These are phyloP conservation scores for Tenrec ecaudatus DNA, from an alignment of 2,113 vertebrate species.

Conservation along the genomic window DNA sequence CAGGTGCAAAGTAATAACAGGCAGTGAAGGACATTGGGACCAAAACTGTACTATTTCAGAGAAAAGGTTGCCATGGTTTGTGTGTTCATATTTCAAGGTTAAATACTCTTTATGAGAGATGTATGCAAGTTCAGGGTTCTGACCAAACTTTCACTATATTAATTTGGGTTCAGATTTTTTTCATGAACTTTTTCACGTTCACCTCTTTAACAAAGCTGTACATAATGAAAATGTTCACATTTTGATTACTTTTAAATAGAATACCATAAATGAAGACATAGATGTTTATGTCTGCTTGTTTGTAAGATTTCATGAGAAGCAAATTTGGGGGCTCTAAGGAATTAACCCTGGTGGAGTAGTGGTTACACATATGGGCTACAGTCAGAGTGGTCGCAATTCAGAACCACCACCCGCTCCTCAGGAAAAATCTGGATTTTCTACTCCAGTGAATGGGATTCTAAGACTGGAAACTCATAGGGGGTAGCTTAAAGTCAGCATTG, in stretches of 20 bases:
- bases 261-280: background rate
- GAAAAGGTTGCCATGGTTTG: background rate
- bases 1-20: background rate
- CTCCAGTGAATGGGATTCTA: too few relatives aligned
- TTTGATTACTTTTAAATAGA: background rate
- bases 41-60: background rate
- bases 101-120: conserved; percentile 33
- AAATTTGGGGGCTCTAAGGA: background rate
- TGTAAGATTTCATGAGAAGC: background rate
- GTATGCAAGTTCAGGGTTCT: background rate
- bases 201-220: background rate
- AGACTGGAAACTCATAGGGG: too few relatives aligned
- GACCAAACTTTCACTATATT: background rate
- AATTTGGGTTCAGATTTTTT: conserved; percentile 3
- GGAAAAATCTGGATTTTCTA: too few relatives aligned
- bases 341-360: background rate
- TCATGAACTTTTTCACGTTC: background rate
- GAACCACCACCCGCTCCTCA: too few relatives aligned
- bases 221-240: conserved; percentile 4
- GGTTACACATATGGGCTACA: too few relatives aligned
- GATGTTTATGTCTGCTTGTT: background rate
- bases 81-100: background rate
- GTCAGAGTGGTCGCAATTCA: too few relatives aligned
- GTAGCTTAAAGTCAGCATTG: too few relatives aligned
- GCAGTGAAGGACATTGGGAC: background rate